phyloP scores from a whole-genome alignment of 2,113 vertebrate genomes.

The Sterrhoptilus dennistouni region DNA sequence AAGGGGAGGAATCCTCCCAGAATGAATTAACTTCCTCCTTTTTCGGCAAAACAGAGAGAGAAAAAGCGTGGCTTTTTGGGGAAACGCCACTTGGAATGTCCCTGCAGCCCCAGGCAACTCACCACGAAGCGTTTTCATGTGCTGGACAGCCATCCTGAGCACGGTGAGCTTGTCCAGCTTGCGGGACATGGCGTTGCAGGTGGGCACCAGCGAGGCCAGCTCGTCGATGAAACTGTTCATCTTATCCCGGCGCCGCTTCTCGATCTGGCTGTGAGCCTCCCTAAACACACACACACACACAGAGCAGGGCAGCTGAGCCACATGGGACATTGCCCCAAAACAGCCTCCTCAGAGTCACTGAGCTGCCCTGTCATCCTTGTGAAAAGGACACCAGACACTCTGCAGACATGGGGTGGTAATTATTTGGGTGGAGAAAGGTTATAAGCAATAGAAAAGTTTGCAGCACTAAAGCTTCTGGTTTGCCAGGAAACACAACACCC shows the following conservation, averaged over 20 bases:
- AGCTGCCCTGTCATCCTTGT: background rate
- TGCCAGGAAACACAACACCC: background rate
- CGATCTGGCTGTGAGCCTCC: slow-evolving; percentile 98
- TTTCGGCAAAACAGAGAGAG: background rate
- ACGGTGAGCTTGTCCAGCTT: slow-evolving; percentile 97
- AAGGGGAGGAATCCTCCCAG: background rate
- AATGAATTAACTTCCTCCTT: background rate
- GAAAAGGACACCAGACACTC: background rate
- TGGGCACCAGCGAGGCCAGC: slow-evolving; percentile 93
- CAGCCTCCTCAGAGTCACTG: background rate
- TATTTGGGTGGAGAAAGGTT: background rate
- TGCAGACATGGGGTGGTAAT: background rate
- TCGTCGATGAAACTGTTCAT: slow-evolving; percentile 99
- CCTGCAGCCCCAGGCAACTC: background rate
- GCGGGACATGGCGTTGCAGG: slow-evolving; percentile 97
- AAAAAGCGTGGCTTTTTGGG: rapidly evolving
- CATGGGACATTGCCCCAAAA: background rate
- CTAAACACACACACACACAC: slow-evolving; percentile 65
- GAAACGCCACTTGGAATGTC: background rate
- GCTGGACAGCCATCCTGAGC: slow-evolving; percentile 96
- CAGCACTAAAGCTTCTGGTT: background rate
- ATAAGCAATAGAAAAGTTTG: background rate
- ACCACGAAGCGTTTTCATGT: slow-evolving; percentile 98
- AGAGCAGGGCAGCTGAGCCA: background rate
- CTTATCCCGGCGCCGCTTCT: slow-evolving; percentile 95